Conservation (phyloP, 2,797 vertebrate species). For the Alauda arvensis region DNA sequence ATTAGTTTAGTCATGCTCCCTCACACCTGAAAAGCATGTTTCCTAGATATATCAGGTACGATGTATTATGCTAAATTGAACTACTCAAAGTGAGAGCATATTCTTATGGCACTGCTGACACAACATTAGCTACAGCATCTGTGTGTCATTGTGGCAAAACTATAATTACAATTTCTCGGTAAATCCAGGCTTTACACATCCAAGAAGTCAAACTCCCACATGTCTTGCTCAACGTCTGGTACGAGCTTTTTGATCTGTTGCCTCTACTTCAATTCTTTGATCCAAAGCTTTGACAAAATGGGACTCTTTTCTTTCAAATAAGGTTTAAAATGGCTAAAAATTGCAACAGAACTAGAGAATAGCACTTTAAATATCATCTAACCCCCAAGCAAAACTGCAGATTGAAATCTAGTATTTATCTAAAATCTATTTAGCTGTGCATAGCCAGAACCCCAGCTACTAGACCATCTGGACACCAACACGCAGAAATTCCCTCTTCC, state of each 20-base stretch:
- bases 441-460: background rate
- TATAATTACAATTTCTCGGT: constrained; percentile 48
- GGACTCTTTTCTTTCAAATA: constrained; percentile 23
- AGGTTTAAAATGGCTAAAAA: constrained; percentile 21
- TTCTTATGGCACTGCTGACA: constrained; percentile 48
- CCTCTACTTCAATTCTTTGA: constrained; percentile 36
- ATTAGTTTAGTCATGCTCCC: background rate
- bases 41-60: background rate
- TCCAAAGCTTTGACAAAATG: constrained; percentile 42
- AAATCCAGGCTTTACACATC: constrained; percentile 45
- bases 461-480: background rate
- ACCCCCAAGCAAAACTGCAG: background rate
- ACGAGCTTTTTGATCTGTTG: constrained; percentile 40
- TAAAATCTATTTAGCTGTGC: background rate
- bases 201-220: constrained; percentile 43
- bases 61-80: constrained; percentile 10
- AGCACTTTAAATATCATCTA: constrained; percentile 26
- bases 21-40: constrained; percentile 26
- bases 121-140: constrained; percentile 15
- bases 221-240: constrained; percentile 37
- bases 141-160: constrained; percentile 48
- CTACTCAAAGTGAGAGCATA: constrained; percentile 24
- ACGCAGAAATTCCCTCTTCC: background rate
- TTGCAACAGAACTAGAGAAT: background rate
- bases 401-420: background rate